These are phyloP conservation scores for Sus scrofa DNA, from an alignment of 2,113 vertebrate species.

Conservation along the genomic window T2T-Sscrofa CM000818.6:33271501-33272000, in stretches of 20 bases:
- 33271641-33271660: background rate
- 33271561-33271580: background rate
- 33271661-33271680: background rate
- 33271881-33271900: background rate
- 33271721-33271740: background rate
- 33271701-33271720: background rate
- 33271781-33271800: background rate
- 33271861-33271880: background rate
- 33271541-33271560: background rate
- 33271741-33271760: background rate
- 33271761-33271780: background rate
- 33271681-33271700: background rate
- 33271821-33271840: background rate
- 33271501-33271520: background rate
- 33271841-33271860: background rate
- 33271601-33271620: background rate
- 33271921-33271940: background rate
- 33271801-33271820: background rate
- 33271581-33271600: background rate
- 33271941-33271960: background rate
- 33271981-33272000: background rate
- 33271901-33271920: background rate
- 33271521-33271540: background rate
- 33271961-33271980: background rate
- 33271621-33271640: background rate